phyloP scores from a whole-genome alignment of 2,888 invertebrate species.

The Flabesymbios commensalis region DNA sequence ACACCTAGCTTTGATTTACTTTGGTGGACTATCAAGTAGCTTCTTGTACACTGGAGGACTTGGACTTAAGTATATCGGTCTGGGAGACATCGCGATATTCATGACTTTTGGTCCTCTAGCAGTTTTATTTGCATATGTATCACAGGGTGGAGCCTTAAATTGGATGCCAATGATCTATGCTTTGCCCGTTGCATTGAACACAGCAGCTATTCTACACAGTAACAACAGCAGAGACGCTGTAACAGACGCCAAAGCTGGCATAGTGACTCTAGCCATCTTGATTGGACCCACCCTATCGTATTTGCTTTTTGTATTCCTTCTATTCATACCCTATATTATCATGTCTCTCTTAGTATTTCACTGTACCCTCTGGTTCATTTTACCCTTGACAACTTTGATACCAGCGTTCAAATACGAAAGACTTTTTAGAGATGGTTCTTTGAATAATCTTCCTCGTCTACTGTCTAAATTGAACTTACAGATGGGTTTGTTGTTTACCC shows the following conservation, averaged over 20 bases:
- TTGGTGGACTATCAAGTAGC: constrained; percentile 91
- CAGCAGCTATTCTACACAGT: constrained; percentile 92
- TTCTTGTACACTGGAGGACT: constrained; percentile 97
- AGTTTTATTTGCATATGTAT: constrained; percentile 89
- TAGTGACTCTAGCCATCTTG: constrained; percentile 91
- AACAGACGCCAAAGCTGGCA: constrained; percentile 84
- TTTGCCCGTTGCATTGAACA: constrained; percentile 88
- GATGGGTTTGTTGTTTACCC: neutral
- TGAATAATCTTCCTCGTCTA: constrained; percentile 57
- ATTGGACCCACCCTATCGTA: constrained; percentile 90
- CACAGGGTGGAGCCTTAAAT: constrained; percentile 86
- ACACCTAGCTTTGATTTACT: constrained; percentile 90
- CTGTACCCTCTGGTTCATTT: constrained; percentile 83
- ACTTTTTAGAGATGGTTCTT: constrained; percentile 79
- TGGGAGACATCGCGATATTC: constrained; percentile 89
- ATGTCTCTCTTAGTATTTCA: constrained; percentile 84
- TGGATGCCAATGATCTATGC: constrained; percentile 91
- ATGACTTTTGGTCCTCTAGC: constrained; percentile 93
- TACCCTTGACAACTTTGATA: constrained; percentile 85
- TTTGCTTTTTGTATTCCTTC: constrained; percentile 82
- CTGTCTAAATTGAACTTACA: neutral
- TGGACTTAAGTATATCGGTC: constrained; percentile 91
- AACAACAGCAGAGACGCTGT: constrained; percentile 93
- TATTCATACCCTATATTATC: constrained; percentile 80
- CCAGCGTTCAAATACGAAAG: constrained; percentile 89